These are phyloP conservation scores for Parauchenoglanis punctatus DNA, from an alignment of 2,797 vertebrate genomes.

Conservation along the genomic window DNA sequence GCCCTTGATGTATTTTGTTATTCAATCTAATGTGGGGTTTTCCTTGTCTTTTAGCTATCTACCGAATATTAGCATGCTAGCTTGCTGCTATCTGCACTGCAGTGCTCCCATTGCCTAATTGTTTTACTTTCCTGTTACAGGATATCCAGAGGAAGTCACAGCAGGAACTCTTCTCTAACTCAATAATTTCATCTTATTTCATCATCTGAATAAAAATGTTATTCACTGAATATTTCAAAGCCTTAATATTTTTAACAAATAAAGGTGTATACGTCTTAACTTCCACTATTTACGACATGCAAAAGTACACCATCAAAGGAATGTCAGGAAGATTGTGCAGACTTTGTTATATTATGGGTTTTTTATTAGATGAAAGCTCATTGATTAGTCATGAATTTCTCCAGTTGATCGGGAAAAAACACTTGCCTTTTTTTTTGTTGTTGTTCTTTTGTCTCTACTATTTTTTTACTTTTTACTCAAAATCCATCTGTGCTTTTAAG, in stretches of 20 bases:
- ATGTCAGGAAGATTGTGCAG: background rate
- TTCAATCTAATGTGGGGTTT: background rate
- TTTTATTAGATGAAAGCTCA: background rate
- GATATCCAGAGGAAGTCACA: background rate
- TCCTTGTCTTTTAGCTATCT: constrained; percentile 3
- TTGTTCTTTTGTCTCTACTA: background rate
- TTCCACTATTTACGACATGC: background rate
- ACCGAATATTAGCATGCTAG: background rate
- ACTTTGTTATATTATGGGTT: background rate
- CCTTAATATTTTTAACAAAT: background rate
- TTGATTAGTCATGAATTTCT: constrained; percentile 6
- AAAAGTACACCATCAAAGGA: background rate
- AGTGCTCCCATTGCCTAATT: background rate
- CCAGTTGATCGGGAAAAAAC: background rate
- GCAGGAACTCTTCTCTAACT: background rate
- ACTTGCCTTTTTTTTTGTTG: background rate
- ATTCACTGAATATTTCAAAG: background rate
- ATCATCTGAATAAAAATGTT: background rate
- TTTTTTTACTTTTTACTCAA: constrained; percentile 5
- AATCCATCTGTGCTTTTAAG: constrained; percentile 30
- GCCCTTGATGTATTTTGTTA: background rate
- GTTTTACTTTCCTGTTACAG: background rate
- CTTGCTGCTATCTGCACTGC: background rate
- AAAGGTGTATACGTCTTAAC: background rate
- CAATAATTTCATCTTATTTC: background rate